Base-by-base conservation (phyloP, 2,113 vertebrate genomes). In the Maccullochella peelii region DNA sequence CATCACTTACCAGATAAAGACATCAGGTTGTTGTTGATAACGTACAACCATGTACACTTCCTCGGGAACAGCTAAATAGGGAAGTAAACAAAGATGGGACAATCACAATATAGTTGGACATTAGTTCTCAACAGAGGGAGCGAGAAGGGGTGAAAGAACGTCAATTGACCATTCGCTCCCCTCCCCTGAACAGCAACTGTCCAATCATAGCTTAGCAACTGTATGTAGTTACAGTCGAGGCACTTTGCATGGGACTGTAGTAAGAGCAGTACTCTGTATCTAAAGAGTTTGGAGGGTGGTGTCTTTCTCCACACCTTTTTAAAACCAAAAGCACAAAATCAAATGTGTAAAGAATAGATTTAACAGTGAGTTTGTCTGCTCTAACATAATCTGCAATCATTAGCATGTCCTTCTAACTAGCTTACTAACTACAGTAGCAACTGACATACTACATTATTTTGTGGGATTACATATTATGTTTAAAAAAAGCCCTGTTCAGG, bases 11-110 rank as follows among this genome's bases (percentile, higher is more conserved):
- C 98, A 91, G 98, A 99, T 92, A 99, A 91, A 85, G 98, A 99
- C 98, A 99, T 99, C 73, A 99, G 94, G 93, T 97, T 99, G 94
- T 99, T 99, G 95, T 99, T 99, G 96, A 99, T 99, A 36, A 99
- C 95, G 1, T 99, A 99, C 0, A 99, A 96, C 98, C 98, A 99
- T 1, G 97, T 99, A 80, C 98, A 99, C 82, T 97, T 97, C 23
- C 98, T 94, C 6, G 98, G 98, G 89, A 99, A 99, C 69, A 99
- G 94, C 98, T 99, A 38, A 42, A 92, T 16, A 55, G 40, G 33
- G 27, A 89, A 65, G 52, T 21, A 69, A 83, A 83, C 21, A 80
- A 44, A 70, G 6, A 57, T 1, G 38, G 30, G 5, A 49, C 27
- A 73, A 65, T 83, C 33, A 82, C 3, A 3, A 30, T 2, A 10